These are phyloP conservation scores for Dipodomys ordii DNA, from an alignment of 2,113 vertebrate species.

Conservation along the genomic window DNA sequence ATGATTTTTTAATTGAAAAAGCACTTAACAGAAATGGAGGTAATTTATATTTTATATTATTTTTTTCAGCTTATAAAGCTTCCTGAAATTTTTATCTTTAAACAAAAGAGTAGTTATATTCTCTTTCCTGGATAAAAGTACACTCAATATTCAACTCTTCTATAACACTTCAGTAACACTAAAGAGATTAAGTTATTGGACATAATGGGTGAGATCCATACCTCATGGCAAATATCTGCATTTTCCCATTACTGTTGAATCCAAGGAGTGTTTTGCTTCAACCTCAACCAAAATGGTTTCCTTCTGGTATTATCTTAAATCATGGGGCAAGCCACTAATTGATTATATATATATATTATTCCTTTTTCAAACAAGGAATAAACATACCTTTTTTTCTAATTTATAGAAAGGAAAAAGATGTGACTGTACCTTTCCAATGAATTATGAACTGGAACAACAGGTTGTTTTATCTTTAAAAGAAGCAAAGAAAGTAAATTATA, in stretches of 20 bases:
- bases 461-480: conserved; percentile 90
- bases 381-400: neutral
- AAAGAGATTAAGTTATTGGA: neutral
- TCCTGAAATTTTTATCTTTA: conserved; percentile 34
- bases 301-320: neutral
- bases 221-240: neutral
- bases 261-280: neutral
- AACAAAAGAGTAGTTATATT: conserved; percentile 37
- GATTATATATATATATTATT: neutral
- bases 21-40: neutral
- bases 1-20: neutral
- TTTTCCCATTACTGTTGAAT: neutral
- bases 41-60: conserved; percentile 26
- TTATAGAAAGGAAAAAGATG: conserved; percentile 47
- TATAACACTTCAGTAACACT: neutral
- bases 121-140: neutral
- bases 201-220: no score
- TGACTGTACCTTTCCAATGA: conserved; percentile 91
- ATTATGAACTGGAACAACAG: conserved; percentile 88
- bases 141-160: neutral
- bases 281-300: neutral
- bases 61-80: conserved; percentile 1
- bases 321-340: neutral
- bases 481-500: conserved; percentile 66
- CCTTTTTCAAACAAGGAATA: neutral